phyloP scores from a whole-genome alignment of 2,113 vertebrate genomes.

The Apaloderma vittatum region DNA sequence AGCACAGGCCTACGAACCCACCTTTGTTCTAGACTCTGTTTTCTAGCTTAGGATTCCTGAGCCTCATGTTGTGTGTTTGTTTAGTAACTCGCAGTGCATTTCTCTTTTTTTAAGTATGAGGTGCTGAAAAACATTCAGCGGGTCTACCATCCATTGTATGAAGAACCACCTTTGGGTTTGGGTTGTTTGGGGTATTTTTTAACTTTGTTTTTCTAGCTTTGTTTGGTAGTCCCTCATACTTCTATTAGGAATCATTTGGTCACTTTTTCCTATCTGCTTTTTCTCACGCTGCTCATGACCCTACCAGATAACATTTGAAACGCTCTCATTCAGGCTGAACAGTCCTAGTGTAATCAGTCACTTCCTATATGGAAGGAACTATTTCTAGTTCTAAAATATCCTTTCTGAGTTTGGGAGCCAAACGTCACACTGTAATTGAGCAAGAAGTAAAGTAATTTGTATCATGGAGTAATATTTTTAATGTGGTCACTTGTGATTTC shows the following conservation, averaged over 20 bases:
- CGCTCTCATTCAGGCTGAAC: not conserved
- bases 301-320: not conserved
- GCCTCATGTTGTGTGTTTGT: not conserved
- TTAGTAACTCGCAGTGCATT: not conserved
- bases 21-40: not conserved
- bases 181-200: not conserved
- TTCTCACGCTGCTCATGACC: not conserved
- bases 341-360: not conserved
- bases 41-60: not conserved
- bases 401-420: not conserved
- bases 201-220: not conserved
- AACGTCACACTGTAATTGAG: not conserved
- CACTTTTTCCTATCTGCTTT: not conserved
- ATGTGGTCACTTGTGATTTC: not conserved
- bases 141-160: not conserved
- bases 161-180: not conserved
- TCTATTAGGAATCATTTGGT: not conserved
- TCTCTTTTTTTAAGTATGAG: not conserved
- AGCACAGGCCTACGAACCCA: not conserved
- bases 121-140: not conserved
- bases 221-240: not conserved
- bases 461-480: not conserved
- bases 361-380: not conserved
- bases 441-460: not conserved
- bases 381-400: not conserved